Evolutionary conservation across 2,113 vertebrate species (phyloP).

Genomic region (Cyanistes caeruleus): DNA sequence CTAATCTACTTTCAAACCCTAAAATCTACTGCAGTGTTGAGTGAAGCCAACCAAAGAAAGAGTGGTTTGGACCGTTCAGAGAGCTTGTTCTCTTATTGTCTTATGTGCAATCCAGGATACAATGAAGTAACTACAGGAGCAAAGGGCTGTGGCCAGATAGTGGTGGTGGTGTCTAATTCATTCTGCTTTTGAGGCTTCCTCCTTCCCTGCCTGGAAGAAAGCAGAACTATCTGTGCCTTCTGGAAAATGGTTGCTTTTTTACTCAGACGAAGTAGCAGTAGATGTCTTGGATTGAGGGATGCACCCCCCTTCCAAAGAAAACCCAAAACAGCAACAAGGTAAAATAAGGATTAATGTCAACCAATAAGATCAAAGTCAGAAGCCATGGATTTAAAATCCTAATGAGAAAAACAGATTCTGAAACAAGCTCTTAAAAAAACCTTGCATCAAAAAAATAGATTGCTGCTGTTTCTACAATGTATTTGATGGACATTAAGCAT

Average conservation of each 20-base stretch:
- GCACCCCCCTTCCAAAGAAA: not conserved
- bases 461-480: not conserved
- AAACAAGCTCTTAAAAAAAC: not conserved
- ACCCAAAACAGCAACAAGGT: not conserved
- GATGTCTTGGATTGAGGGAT: not conserved
- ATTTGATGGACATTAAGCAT: not conserved
- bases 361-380: not conserved
- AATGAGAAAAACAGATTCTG: not conserved
- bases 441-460: not conserved
- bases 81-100: not conserved
- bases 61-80: not conserved
- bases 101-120: not conserved
- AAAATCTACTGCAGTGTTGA: not conserved
- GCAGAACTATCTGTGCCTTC: not conserved
- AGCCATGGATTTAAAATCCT: not conserved
- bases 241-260: not conserved
- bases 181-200: not conserved
- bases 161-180: not conserved
- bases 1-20: too few species aligned
- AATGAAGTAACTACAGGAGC: not conserved
- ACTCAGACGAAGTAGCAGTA: not conserved
- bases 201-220: not conserved
- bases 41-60: not conserved
- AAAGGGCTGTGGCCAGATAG: not conserved
- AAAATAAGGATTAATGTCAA: constrained; percentile 7